Percentiles rank a stretch among this genome's conserved stretches.
phyloP scores from a whole-genome alignment of 2,888 invertebrate genomes.

The Eilema sororculum region DNA sequence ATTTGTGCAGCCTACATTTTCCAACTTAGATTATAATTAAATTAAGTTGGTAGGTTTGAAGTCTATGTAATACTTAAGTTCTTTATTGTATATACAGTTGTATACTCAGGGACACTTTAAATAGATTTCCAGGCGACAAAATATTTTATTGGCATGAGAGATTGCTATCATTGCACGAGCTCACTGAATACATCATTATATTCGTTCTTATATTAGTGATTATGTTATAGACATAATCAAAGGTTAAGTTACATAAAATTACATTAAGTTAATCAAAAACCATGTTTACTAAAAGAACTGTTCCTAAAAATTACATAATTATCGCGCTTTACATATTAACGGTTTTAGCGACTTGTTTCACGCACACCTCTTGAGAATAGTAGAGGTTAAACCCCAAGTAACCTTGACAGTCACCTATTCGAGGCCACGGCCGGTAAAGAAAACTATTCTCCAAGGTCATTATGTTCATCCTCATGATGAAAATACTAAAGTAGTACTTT shows the following conservation, averaged over 20 bases:
- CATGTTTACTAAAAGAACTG: not conserved
- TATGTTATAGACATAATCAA: not conserved
- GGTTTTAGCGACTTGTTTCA: not conserved
- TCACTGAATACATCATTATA: too few relatives aligned
- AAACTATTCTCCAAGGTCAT: not conserved
- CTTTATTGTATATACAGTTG: not conserved
- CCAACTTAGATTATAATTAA: slow-evolving; percentile 30
- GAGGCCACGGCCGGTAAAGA: not conserved
- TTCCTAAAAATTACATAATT: not conserved
- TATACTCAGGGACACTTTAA: not conserved
- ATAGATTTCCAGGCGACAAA: not conserved
- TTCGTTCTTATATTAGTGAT: not conserved
- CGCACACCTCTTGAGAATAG: not conserved
- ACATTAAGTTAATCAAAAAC: not conserved
- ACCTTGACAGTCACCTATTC: not conserved
- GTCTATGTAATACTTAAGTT: not conserved
- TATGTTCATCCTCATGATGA: not conserved
- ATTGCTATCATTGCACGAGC: too few relatives aligned
- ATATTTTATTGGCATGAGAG: not conserved
- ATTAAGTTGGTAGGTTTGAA: slow-evolving; percentile 9
- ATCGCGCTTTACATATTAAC: not conserved
- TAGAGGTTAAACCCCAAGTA: not conserved
- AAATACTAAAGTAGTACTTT: not conserved
- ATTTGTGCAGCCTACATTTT: slow-evolving; percentile 27
- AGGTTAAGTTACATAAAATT: not conserved